Conservation (phyloP, 2,797 vertebrate genomes). For the Sparus aurata region DNA sequence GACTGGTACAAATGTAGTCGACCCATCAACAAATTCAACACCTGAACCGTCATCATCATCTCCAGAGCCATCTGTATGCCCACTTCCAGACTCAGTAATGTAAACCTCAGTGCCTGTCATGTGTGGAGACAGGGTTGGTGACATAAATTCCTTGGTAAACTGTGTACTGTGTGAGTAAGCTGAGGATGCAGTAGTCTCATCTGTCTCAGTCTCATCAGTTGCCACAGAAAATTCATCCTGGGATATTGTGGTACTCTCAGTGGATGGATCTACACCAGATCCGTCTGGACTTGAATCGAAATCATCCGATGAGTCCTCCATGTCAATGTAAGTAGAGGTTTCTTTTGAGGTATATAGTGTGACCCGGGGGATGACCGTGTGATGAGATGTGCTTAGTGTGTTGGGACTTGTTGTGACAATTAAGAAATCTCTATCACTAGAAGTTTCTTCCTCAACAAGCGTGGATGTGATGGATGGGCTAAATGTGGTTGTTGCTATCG, state of each 20-base stretch:
- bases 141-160: slow-evolving; percentile 7
- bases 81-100: slow-evolving; percentile 67
- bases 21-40: slow-evolving; percentile 1
- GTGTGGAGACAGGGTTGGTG: slow-evolving; percentile 51
- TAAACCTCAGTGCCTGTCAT: slow-evolving; percentile 35
- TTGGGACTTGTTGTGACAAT: slow-evolving; percentile 24
- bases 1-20: slow-evolving; percentile 37
- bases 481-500: slow-evolving; percentile 14
- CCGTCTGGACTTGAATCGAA: slow-evolving; percentile 66
- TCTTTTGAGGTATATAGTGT: slow-evolving; percentile 35
- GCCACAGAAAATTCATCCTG: slow-evolving; percentile 47
- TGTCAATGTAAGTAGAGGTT: slow-evolving; percentile 55
- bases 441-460: slow-evolving; percentile 15
- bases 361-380: slow-evolving; percentile 33
- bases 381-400: slow-evolving; percentile 35
- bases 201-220: slow-evolving; percentile 79
- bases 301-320: slow-evolving; percentile 68
- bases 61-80: slow-evolving; percentile 50
- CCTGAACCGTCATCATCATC: slow-evolving; percentile 58
- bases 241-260: slow-evolving; percentile 54
- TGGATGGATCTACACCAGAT: slow-evolving; percentile 53
- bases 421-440: slow-evolving; percentile 8
- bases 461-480: slow-evolving; percentile 16
- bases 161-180: slow-evolving; percentile 33
- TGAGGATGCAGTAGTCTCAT: slow-evolving; percentile 43